Evolutionary conservation across 2,113 vertebrate species (phyloP).

Genomic region (Camarhynchus parvulus): DNA sequence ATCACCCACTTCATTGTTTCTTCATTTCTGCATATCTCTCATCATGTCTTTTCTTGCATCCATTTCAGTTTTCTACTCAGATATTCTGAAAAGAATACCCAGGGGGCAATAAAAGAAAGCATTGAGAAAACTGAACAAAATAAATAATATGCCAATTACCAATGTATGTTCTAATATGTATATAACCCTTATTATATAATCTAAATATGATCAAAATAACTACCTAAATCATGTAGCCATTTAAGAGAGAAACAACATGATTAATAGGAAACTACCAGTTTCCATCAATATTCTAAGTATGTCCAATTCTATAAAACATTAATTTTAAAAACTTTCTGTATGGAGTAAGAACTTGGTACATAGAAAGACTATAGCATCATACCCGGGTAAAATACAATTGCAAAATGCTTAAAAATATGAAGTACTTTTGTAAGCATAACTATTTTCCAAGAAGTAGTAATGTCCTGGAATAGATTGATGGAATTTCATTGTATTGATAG

Average conservation of each 20-base stretch:
- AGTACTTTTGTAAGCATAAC: not conserved
- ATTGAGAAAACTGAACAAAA: not conserved
- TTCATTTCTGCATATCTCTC: not conserved
- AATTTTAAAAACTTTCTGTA: not conserved
- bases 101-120: rapidly evolving
- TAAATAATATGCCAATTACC: not conserved
- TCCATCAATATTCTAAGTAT: not conserved
- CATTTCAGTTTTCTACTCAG: not conserved
- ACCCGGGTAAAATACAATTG: not conserved
- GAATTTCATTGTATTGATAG: not conserved
- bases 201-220: not conserved
- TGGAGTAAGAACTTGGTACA: not conserved
- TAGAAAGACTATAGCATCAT: not conserved
- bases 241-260: not conserved
- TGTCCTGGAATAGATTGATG: not conserved
- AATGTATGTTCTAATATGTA: not conserved
- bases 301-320: not conserved
- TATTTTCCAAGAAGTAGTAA: not conserved
- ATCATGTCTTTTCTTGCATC: not conserved
- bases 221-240: not conserved
- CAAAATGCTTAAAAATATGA: not conserved
- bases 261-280: not conserved
- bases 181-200: not conserved
- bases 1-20: not conserved
- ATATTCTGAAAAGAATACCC: not conserved